These are phyloP conservation scores for Notolabrus celidotus DNA, from an alignment of 2,797 vertebrate genomes.

Conservation along the genomic window DNA sequence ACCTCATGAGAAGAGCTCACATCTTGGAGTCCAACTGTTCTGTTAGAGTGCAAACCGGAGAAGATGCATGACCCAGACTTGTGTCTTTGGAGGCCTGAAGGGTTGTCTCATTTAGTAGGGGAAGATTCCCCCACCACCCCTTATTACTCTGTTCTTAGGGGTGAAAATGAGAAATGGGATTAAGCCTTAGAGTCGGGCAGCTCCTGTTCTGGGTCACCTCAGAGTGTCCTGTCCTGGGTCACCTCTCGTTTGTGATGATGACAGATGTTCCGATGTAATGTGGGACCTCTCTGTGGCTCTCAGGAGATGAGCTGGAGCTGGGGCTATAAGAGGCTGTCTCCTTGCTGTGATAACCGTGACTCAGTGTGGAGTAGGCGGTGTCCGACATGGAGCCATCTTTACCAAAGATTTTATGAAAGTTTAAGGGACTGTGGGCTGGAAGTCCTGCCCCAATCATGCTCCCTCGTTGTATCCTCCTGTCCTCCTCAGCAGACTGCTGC, in stretches of 20 bases:
- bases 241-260: slow-evolving; percentile 93
- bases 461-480: slow-evolving; percentile 71
- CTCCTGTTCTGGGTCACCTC: slow-evolving; percentile 85
- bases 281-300: slow-evolving; percentile 84
- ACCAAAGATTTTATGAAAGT: slow-evolving; percentile 89
- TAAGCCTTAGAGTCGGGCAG: background rate
- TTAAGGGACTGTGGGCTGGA: slow-evolving; percentile 86
- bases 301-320: slow-evolving; percentile 82
- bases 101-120: too few species aligned
- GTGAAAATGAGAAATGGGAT: too few species aligned
- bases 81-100: background rate
- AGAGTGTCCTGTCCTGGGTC: slow-evolving; percentile 75
- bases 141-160: too few species aligned
- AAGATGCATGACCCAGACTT: too few species aligned
- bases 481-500: slow-evolving; percentile 66
- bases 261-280: slow-evolving; percentile 93
- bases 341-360: slow-evolving; percentile 74
- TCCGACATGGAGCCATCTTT: slow-evolving; percentile 85
- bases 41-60: background rate
- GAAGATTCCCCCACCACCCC: too few species aligned
- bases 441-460: slow-evolving; percentile 47
- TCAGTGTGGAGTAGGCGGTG: slow-evolving; percentile 75
- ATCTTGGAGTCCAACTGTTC: background rate
- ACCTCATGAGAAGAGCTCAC: background rate
- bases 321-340: slow-evolving; percentile 80